Conservation (phyloP, 2,888 invertebrate species). For the Leucozona laternaria region DNA sequence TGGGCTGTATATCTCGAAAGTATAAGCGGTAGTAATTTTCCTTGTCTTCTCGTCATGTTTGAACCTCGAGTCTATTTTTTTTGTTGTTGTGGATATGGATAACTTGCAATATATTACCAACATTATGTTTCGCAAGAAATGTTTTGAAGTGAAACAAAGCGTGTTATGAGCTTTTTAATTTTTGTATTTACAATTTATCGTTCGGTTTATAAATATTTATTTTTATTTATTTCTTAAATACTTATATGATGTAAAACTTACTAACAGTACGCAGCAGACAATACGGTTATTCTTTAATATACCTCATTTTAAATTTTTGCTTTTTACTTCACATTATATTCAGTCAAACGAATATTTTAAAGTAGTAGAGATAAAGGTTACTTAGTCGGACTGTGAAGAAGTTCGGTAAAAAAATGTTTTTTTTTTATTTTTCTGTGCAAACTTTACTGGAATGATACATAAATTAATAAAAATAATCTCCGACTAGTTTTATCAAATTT, state of each 20-base stretch:
- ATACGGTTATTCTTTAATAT: slow-evolving; percentile 38
- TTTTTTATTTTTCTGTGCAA: slow-evolving; percentile 20
- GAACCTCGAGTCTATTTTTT: too few species aligned
- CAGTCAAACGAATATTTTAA: neutral
- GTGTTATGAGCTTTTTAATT: slow-evolving; percentile 27
- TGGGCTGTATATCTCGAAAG: too few species aligned
- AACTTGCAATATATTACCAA: too few species aligned
- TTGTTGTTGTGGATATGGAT: too few species aligned
- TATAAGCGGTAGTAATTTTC: too few species aligned
- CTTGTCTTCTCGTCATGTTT: too few species aligned
- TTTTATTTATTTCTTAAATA: slow-evolving; percentile 49
- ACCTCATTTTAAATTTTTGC: slow-evolving; percentile 28
- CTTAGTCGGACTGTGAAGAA: neutral
- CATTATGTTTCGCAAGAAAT: neutral
- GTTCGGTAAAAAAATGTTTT: slow-evolving; percentile 7
- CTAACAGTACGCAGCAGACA: slow-evolving; percentile 41
- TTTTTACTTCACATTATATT: slow-evolving; percentile 3
- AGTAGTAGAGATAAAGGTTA: neutral
- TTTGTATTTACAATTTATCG: slow-evolving; percentile 67
- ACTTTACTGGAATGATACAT: slow-evolving; percentile 63
- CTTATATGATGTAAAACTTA: slow-evolving; percentile 40
- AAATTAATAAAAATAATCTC: slow-evolving; percentile 16
- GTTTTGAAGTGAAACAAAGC: neutral
- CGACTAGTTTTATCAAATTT: slow-evolving; percentile 1
- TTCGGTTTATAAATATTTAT: slow-evolving; percentile 60